These are phyloP conservation scores for Polietes domitor DNA, from an alignment of 2,888 invertebrate species.

Conservation along the genomic window DNA sequence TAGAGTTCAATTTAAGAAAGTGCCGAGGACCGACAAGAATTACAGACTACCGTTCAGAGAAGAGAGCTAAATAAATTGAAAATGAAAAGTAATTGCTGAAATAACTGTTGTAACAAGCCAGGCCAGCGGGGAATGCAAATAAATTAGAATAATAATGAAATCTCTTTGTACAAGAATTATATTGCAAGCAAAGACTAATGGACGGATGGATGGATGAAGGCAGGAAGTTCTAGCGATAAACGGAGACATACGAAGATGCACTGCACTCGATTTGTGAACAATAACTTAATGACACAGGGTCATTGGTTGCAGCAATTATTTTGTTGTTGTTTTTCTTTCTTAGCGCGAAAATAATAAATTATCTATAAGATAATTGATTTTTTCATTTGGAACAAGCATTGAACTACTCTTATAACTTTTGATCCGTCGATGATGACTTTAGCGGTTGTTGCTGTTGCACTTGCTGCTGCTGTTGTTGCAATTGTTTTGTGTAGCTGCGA, in stretches of 20 bases:
- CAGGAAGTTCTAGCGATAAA: not conserved
- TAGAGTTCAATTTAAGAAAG: conserved; percentile 58
- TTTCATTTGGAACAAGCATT: conserved; percentile 66
- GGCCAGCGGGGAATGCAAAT: too few species aligned
- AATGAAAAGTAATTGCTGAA: conserved; percentile 36
- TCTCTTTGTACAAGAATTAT: conserved; percentile 2
- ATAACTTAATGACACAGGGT: conserved; percentile 54
- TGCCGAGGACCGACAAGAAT: not conserved
- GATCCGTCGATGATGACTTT: conserved; percentile 58
- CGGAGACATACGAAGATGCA: not conserved
- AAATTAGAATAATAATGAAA: not conserved
- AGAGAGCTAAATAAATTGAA: conserved; percentile 33
- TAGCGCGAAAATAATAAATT: conserved; percentile 65
- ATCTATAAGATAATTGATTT: conserved; percentile 76
- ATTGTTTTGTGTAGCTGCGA: conserved; percentile 83
- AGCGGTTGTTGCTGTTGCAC: conserved; percentile 66
- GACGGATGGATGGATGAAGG: not conserved
- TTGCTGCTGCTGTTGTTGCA: conserved; percentile 71
- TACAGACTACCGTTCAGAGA: conserved; percentile 9
- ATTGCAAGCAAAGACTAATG: not conserved
- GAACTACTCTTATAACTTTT: conserved; percentile 43
- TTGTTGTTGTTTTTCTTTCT: not conserved
- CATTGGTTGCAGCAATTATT: conserved; percentile 18
- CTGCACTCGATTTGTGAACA: conserved; percentile 7
- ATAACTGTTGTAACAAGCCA: conserved; percentile 41